A percentile compares a stretch with the other conserved stretches of the same genome.
phyloP scores from a whole-genome alignment of 1,140 invertebrate species.

The Tetramorium simillimum region DNA sequence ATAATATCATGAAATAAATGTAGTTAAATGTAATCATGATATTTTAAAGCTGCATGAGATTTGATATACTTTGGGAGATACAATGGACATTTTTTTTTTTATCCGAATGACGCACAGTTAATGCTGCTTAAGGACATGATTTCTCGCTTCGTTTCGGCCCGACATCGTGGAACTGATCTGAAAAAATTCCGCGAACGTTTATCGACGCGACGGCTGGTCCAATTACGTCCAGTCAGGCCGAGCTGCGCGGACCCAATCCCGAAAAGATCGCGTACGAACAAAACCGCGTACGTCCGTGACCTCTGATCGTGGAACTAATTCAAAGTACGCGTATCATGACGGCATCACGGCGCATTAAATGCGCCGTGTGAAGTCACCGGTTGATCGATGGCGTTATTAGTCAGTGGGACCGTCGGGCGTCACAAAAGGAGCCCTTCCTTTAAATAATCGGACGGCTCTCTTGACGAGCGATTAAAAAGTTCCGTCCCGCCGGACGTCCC shows the following conservation, averaged over 20 bases:
- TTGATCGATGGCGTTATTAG: conserved; percentile 76
- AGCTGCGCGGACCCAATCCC: conserved; percentile 3
- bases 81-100: conserved; percentile 1
- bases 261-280: conserved; percentile 57
- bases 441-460: conserved; percentile 74
- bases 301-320: conserved; percentile 75
- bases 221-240: conserved; percentile 16
- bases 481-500: conserved; percentile 64
- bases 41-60: background rate
- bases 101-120: background rate
- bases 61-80: background rate
- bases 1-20: background rate
- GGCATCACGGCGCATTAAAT: conserved; percentile 76
- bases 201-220: conserved; percentile 38
- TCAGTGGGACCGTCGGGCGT: conserved; percentile 71
- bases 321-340: conserved; percentile 77
- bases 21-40: background rate
- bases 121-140: conserved; percentile 32
- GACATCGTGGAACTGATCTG: conserved; percentile 40
- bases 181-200: conserved; percentile 55
- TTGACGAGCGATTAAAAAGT: conserved; percentile 75
- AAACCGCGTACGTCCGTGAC: conserved; percentile 66
- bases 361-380: conserved; percentile 73
- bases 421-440: conserved; percentile 71
- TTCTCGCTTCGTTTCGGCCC: conserved; percentile 31